Conservation (phyloP, 1,140 invertebrate genomes). For the Drosophila subpulchrella region DNA sequence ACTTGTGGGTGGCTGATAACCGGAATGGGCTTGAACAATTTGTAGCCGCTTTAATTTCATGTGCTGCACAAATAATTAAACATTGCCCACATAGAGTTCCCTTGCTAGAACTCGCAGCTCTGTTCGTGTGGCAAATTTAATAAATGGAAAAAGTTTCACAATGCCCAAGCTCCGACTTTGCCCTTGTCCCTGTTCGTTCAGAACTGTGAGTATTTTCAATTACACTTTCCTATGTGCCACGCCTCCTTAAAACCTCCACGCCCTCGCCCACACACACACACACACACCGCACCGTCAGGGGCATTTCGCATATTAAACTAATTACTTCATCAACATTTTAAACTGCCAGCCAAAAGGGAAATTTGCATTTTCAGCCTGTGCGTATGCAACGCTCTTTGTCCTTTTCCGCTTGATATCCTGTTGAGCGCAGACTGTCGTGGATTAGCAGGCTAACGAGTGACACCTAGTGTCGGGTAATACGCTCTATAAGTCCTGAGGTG, state of each 20-base stretch:
- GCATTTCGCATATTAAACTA: conserved; percentile 69
- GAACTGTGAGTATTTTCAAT: conserved; percentile 76
- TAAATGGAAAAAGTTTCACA: conserved; percentile 75
- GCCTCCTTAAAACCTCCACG: conserved; percentile 19
- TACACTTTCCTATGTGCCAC: conserved; percentile 62
- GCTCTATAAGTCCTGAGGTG: background rate
- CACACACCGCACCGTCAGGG: conserved; percentile 7
- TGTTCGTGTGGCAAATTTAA: conserved; percentile 70
- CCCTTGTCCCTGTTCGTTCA: conserved; percentile 37
- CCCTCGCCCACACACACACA: conserved; percentile 8
- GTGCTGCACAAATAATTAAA: conserved; percentile 64
- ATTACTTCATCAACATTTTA: conserved; percentile 82
- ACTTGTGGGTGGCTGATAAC: conserved; percentile 13
- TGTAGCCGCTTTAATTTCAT: conserved; percentile 26
- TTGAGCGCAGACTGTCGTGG: conserved; percentile 17
- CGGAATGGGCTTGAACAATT: conserved; percentile 13
- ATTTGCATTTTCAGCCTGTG: conserved; percentile 56
- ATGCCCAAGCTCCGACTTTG: conserved; percentile 36
- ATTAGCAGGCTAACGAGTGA: conserved; percentile 28
- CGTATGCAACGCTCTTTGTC: conserved; percentile 42
- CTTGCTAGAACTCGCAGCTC: conserved; percentile 5
- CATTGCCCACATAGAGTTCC: conserved; percentile 30
- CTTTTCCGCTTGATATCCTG: conserved; percentile 37
- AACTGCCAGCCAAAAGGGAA: conserved; percentile 38
- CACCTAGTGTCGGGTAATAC: conserved; percentile 8